Base-by-base conservation (phyloP, 2,113 vertebrate species). In the Tachysurus fulvidraco region DNA sequence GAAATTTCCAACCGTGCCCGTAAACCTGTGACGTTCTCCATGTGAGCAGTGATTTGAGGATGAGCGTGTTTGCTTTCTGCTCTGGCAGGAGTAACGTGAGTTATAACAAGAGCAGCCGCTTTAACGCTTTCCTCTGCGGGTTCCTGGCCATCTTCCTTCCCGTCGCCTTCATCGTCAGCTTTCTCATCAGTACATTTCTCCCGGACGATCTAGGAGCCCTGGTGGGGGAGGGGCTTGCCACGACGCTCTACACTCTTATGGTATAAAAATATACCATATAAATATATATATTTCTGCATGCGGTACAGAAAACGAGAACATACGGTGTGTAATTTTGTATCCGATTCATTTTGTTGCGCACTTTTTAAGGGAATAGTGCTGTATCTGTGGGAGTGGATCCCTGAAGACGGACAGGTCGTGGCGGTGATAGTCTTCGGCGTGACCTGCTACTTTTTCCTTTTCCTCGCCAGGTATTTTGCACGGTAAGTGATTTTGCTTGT, bases 381-480 rank as follows among this genome's bases (percentile, higher is more conserved):
- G 86, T 93, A 86, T 90, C 85, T 95, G 79, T 95, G 95, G 95
- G 94, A 95, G 11, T 94, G 93, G 93, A 93, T 95, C 86, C 95
- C 95, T 85, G 95, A 95, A 90, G 95, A 96, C 8, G 92, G 93
- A 54, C 95, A 95, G 90, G 93, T 96, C 13, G 50, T 94, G 30
- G 93, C 90, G 85, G 90, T 95, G 23, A 91, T 96, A 54, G 3
- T 91, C 84, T 94, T 94, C 46, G 93, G 92, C 23, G 92, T 86
- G 30, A 88, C 92, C 87, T 95, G 93, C 89, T 95, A 95, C 90
- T 89, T 95, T 44, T 89, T 95, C 78, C 81, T 96, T 17, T 92
- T 93, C 85, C 91, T 96, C 36, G 90, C 94, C 62, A 95, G 94
- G 64, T 91, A 94, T 91, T 94, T 94, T 93, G 91, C 94, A 69